phyloP scores from a whole-genome alignment of 2,888 invertebrate genomes.

The Eueremaeus valkanovi region DNA sequence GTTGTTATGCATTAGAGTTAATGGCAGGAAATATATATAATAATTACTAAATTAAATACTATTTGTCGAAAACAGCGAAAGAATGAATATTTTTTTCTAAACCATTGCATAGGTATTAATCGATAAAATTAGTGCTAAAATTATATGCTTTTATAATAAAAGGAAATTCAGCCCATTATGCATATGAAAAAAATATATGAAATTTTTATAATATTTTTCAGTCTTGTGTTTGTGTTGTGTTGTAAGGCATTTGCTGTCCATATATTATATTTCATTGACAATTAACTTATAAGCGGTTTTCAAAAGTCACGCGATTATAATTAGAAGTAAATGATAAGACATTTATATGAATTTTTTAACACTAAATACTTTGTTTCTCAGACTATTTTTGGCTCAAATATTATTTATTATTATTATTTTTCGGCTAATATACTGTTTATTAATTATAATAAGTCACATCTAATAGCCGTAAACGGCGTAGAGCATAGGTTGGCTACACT shows the following conservation, averaged over 20 bases:
- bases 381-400: too few species aligned
- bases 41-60: constrained; percentile 32
- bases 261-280: neutral
- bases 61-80: constrained; percentile 9
- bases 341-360: neutral
- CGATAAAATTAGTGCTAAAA: constrained; percentile 26
- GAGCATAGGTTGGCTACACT: too few species aligned
- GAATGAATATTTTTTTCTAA: neutral
- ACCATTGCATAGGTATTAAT: neutral
- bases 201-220: too few species aligned
- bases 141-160: constrained; percentile 23
- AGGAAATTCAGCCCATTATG: constrained; percentile 15
- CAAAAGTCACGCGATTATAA: constrained; percentile 23
- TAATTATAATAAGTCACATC: too few species aligned
- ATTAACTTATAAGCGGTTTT: constrained; percentile 19
- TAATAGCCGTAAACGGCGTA: too few species aligned
- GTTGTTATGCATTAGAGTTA: constrained; percentile 10
- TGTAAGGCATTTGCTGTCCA: too few species aligned
- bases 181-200: neutral
- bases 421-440: too few species aligned
- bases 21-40: constrained; percentile 28
- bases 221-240: too few species aligned
- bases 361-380: neutral
- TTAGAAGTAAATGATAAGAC: neutral
- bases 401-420: too few species aligned